Base-by-base conservation (phyloP, 1,140 invertebrate species). In the Trinorchestia longiramus region DNA sequence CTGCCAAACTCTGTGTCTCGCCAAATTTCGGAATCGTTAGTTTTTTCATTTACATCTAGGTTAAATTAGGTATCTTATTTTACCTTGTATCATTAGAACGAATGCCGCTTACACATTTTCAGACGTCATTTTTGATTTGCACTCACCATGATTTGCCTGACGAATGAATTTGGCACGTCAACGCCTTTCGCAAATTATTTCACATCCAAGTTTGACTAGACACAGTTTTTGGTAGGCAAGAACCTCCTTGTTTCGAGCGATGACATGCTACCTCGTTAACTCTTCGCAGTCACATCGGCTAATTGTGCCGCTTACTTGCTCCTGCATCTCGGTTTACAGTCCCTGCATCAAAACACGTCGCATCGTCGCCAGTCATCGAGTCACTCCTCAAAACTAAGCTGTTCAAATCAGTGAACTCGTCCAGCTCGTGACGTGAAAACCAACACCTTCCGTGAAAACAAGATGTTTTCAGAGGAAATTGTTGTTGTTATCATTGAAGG, bases 261-360 rank as follows among this genome's bases (percentile, higher is more conserved):
- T 44, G 92, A 94, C 43, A 45, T 36, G 41, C 3, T 19, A 45
- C 43, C 92, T 94, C 92, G 92, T 94, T 94, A 94, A 47, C 92
- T 94, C 43, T 43, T n/a, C 92, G 43, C 92, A 94, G 36, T 43
- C 92, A n/a, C 92, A 77, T 36, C 92, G 43, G 43, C 92, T 94
- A 94, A 94, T 94, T 94, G 44, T 45, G 92, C 15, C 43, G 44
- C 43, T 44, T 92, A 11, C 88, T 44, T 91, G 88, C 88, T 44
- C 41, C 41, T 91, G 62, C 15, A 77, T 1, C 62, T 36, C 62
- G 62, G 62, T 77, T 77, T 36, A 77, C 62, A 36, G 62, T 77
- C 36, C 62, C 8, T 36, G 62, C 62, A 77, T 36, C 62, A 28
- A 15, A 28, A 3, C 15, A 77, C 62, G 28, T 28, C 62, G 62